Conservation (phyloP, 2,797 vertebrate genomes). For the Takifugu rubripes region DNA sequence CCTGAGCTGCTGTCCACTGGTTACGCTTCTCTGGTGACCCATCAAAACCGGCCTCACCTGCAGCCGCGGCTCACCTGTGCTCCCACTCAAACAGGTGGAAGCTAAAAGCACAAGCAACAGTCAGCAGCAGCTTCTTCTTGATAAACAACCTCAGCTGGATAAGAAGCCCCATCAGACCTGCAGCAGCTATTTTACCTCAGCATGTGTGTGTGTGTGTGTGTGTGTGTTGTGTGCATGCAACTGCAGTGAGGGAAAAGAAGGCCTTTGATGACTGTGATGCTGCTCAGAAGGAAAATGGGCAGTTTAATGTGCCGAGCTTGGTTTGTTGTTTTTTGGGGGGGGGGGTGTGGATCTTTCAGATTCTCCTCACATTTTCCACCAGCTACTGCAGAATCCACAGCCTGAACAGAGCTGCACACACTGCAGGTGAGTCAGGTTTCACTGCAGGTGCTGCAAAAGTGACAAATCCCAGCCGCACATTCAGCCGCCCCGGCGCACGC, state of each 20-base stretch:
- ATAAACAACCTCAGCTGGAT: constrained; percentile 53
- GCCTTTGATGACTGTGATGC: constrained; percentile 33
- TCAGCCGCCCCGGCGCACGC: neutral
- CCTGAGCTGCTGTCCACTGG: no score
- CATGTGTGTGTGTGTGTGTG: constrained; percentile 21
- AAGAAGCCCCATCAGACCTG: constrained; percentile 32
- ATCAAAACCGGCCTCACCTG: no score
- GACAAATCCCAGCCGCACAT: constrained; percentile 11
- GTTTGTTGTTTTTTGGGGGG: constrained; percentile 3
- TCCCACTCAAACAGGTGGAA: no score
- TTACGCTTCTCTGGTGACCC: no score
- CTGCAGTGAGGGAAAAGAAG: constrained; percentile 41
- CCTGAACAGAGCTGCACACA: neutral
- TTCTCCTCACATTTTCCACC: constrained; percentile 21
- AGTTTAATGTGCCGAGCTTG: constrained; percentile 19
- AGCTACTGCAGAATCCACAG: constrained; percentile 1
- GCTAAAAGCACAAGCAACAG: constrained; percentile 2
- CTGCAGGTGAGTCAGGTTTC: constrained; percentile 24
- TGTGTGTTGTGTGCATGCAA: constrained; percentile 18
- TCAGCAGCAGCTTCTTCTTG: constrained; percentile 54
- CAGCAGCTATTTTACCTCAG: constrained; percentile 34
- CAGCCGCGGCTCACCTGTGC: no score
- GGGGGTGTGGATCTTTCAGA: constrained; percentile 1
- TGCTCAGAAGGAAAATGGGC: constrained; percentile 25
- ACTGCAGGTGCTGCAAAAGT: constrained; percentile 18